Evolutionary conservation across 2,797 vertebrate genomes (phyloP).

Genomic region (Linurgus olivaceus): DNA sequence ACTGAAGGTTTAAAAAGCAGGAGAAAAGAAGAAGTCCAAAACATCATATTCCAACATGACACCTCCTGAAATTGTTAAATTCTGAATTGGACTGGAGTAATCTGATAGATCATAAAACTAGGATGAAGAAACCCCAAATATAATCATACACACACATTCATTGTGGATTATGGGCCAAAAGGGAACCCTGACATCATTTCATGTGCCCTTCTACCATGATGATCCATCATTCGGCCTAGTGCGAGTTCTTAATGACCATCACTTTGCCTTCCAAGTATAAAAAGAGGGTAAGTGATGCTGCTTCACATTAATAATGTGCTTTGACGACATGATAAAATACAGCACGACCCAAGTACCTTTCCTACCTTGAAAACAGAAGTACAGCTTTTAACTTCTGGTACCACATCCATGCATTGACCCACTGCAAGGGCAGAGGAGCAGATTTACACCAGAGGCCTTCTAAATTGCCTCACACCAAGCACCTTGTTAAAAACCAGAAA

Average conservation of each 20-base stretch:
- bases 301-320: background rate
- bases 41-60: background rate
- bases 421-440: accelerated
- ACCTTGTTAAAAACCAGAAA: background rate
- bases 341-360: background rate
- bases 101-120: background rate
- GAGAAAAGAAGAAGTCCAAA: background rate
- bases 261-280: background rate
- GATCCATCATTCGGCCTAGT: background rate
- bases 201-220: background rate
- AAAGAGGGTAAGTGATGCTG: background rate
- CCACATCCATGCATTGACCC: accelerated
- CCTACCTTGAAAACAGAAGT: background rate
- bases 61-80: background rate
- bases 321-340: background rate
- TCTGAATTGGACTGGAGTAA: background rate
- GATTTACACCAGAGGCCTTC: background rate
- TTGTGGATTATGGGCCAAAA: background rate
- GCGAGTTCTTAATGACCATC: background rate
- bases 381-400: background rate
- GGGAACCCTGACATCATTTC: background rate
- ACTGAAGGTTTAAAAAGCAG: background rate
- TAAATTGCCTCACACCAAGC: background rate
- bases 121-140: background rate
- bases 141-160: background rate